Base-by-base conservation (phyloP, 2,888 invertebrate genomes). In the Liodrosophila aerea region DNA sequence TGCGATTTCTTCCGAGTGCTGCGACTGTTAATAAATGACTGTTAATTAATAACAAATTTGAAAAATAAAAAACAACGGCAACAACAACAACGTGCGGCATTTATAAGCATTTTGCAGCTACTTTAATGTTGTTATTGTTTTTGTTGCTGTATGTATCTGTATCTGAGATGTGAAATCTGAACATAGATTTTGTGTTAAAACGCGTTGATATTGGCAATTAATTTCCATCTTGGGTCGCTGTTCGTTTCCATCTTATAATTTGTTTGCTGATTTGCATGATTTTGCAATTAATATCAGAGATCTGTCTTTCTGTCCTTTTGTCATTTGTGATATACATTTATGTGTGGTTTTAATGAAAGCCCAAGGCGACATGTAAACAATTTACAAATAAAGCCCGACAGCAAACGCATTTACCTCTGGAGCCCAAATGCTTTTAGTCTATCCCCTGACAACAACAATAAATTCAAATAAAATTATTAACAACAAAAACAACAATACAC, bases 41-140 rank as follows among this genome's bases (percentile, higher is more conserved):
- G 57, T 67, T 85, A 77, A 77, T 77, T 77, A 85, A 85, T 77
- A 85, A 77, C 62, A 85, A 77, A 81, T 85, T 77, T 82, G 57
- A 61, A 37, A 41, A 30, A 43, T 33, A 53, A 40, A 43, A 52
- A 36, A 8, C 33, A 37, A 13, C 34, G n/a, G 11, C 29, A 41
- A 16, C 12, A 9, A 44, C 13, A 50, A 31, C 31, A 34, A 39
- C 27, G 9, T 11, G 13, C 53, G 54, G 45, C 45, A 67, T 73
- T 76, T 58, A 76, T 73, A 61, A 68, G 33, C 54, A 46, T 54
- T 22, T 58, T 49, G 62, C 58, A 66, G 58, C 64, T 57, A 64
- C 44, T 53, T 41, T 52, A 39, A 51, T 64, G 15, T 52, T 53
- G 37, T 37, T 59, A 22, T 33, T 68, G 22, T 44, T 63, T 41